Evolutionary conservation across 2,113 vertebrate genomes (phyloP).

Genomic region (Geococcyx californianus): DNA sequence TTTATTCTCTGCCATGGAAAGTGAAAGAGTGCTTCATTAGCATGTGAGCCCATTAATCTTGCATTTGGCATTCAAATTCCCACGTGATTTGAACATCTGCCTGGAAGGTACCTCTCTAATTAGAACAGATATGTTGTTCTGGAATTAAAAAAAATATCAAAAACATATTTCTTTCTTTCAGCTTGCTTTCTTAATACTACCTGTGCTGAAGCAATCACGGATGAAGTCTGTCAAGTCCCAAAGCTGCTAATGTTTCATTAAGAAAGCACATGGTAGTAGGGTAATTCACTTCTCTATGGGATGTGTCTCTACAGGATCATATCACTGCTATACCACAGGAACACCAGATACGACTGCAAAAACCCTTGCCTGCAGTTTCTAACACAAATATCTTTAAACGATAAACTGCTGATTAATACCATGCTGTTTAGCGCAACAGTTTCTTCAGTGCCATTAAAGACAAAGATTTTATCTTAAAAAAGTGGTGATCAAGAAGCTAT

Average conservation of each 20-base stretch:
- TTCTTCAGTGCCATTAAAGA: background rate
- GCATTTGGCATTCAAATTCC: slow-evolving; percentile 10
- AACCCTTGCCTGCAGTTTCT: background rate
- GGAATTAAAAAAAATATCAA: slow-evolving; percentile 62
- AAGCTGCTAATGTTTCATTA: slow-evolving; percentile 22
- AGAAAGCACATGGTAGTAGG: background rate
- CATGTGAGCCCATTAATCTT: slow-evolving; percentile 22
- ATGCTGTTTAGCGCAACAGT: background rate
- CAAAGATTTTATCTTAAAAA: background rate
- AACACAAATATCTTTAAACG: background rate
- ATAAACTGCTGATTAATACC: background rate
- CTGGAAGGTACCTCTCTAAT: slow-evolving; percentile 43
- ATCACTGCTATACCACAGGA: background rate
- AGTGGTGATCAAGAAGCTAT: background rate
- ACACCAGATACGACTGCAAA: background rate
- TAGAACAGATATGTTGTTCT: slow-evolving; percentile 28
- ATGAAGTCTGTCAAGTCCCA: background rate
- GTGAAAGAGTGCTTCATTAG: slow-evolving; percentile 36
- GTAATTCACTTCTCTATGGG: slow-evolving; percentile 1
- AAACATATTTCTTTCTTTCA: slow-evolving; percentile 28
- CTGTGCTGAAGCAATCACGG: background rate
- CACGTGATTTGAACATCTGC: slow-evolving; percentile 38
- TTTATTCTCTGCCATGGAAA: slow-evolving; percentile 11
- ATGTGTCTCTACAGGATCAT: background rate
- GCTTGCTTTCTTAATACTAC: slow-evolving; percentile 8